Evolutionary conservation across 2,888 invertebrate species (phyloP).

Genomic region (Shargacucullia verbasci): DNA sequence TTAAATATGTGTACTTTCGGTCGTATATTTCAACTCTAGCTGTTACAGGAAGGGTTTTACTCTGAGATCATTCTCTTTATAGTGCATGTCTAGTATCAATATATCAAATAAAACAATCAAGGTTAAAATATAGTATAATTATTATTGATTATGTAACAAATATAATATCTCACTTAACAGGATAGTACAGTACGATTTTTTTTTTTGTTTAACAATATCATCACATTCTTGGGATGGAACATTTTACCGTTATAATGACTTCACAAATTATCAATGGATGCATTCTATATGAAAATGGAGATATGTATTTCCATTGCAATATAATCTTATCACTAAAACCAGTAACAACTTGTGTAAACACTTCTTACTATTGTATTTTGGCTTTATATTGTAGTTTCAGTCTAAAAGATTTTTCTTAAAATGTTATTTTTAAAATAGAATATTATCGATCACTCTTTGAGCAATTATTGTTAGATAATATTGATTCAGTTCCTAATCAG

Average conservation of each 20-base stretch:
- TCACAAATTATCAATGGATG: not conserved
- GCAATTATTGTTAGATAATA: slow-evolving; percentile 17
- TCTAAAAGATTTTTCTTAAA: not conserved
- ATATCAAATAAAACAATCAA: slow-evolving; percentile 3
- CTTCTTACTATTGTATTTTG: not conserved
- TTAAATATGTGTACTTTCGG: too few relatives aligned
- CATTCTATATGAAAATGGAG: too few relatives aligned
- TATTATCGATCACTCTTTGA: slow-evolving; percentile 7
- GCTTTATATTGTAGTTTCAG: not conserved
- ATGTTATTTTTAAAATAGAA: slow-evolving; percentile 3
- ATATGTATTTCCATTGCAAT: too few relatives aligned
- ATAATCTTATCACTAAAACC: not conserved
- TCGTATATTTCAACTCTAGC: too few relatives aligned
- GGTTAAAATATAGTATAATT: slow-evolving; percentile 11
- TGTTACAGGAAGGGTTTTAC: too few relatives aligned
- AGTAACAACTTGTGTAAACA: not conserved
- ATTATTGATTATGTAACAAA: slow-evolving; percentile 23
- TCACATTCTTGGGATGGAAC: slow-evolving; percentile 13
- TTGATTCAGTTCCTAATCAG: slow-evolving; percentile 8
- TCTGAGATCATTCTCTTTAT: too few relatives aligned
- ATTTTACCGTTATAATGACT: not conserved
- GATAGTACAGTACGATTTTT: too few relatives aligned
- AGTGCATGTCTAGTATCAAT: too few relatives aligned
- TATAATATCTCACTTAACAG: slow-evolving; percentile 4
- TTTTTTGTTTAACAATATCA: slow-evolving; percentile 17